Percentiles rank a stretch among this genome's conserved stretches.
Conservation (phyloP, 2,888 invertebrate genomes). For the Julus scandinavius region DNA sequence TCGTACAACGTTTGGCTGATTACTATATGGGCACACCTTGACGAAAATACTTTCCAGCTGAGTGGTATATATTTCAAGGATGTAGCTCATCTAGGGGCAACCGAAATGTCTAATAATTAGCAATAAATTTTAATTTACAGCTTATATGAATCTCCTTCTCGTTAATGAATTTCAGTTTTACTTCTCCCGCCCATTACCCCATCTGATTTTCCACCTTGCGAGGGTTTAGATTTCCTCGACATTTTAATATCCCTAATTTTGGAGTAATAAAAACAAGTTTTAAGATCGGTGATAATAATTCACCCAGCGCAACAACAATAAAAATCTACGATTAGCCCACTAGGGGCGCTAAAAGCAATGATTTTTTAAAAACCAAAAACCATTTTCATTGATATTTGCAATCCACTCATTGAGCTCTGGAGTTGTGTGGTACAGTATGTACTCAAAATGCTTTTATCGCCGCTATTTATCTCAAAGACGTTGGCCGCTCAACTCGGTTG, state of each 20-base stretch:
- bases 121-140: constrained; percentile 18
- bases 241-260: constrained; percentile 25
- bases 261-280: constrained; percentile 31
- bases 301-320: background rate
- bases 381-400: too few species aligned
- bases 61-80: background rate
- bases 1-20: background rate
- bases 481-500: background rate
- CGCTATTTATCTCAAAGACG: background rate
- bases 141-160: background rate
- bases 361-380: too few species aligned
- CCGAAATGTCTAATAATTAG: background rate
- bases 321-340: background rate
- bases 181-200: background rate
- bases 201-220: background rate
- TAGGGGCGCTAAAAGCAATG: background rate
- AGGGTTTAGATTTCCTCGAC: constrained; percentile 6
- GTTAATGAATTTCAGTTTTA: background rate
- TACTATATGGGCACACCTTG: background rate
- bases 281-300: constrained; percentile 16
- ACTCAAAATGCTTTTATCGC: background rate
- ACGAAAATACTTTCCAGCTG: background rate
- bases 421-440: background rate
- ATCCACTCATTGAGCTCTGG: too few species aligned
- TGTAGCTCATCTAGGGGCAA: background rate